Evolutionary conservation across 2,888 invertebrate species (phyloP), one percentile per base, ranked within the genome.

Genomic region (Laspeyria flexula): DNA sequence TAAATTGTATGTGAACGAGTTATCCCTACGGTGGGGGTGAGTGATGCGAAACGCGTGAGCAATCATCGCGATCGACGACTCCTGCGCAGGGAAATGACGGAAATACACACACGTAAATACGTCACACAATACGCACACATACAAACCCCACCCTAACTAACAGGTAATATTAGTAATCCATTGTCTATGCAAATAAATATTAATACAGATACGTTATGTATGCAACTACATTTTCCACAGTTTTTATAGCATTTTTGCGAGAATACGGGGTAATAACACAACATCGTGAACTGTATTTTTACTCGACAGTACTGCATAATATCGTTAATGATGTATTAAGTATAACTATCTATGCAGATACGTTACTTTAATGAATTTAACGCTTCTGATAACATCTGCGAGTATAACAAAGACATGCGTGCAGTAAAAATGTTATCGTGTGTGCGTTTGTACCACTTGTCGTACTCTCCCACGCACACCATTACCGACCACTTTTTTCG

Each of bases 1-100:
- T 89, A 88, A 90, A 90, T 89, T 79, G 79, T 86, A 81, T 86
- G 86, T 81, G 86, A 88, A 88, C 84, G 75, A 78, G 85, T 85
- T 83, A 83, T 84, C 81, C 77, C 75, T 71, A 73, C 86, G 83
- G 84, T 81, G 81, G 80, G 90, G 90, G 88, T 79, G 89, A 88
- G 81, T 85, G 90, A 90, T 90, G 92, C 90, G 92, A 86, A 85
- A 92, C 91, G 91, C 90, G 90, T 90, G 88, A 88, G 88, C 88
- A 89, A 86, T 88, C 90, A 82, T 86, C 75, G 81, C 88, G 88
- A 90, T 86, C 89, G 86, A 80, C 86, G 81, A 85, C 90, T 84
- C 88, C 78, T 72, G 89, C 88, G 87, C 90, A 83, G 76, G 83
- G 81, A 86, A 85, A 81, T 85, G 86, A 89, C 85, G 87, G 86